Evolutionary conservation across 2,888 invertebrate genomes (phyloP), one percentile per base, ranked within the genome.

Genomic region (Bimastos eiseni): DNA sequence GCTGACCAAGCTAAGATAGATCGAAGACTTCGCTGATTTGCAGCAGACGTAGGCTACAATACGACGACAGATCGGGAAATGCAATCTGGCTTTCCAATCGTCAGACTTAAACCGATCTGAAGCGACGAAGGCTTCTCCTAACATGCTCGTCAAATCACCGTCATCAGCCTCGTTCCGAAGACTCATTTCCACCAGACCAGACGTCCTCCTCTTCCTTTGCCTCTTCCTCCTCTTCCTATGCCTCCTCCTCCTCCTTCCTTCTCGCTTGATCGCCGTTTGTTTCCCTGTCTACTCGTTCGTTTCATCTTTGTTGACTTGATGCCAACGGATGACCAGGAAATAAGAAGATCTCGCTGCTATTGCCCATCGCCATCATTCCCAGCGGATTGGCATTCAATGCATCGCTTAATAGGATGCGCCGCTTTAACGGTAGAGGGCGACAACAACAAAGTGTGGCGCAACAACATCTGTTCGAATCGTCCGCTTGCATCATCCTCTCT

Each of bases 71-170:
- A 30, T 49, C 13, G 70, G 13, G 70, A 70, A 70, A 70, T 70
- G 70, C n/a, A 70, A 70, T 70, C 70, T 70, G 70, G 30, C n/a
- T n/a, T 5, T 70, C 11, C 70, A 2, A 70, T 70, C 30, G 70
- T n/a, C 70, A 70, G 5, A n/a, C 70, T 30, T 70, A 70, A 70
- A n/a, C 70, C 70, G 70, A 70, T 70, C 70, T 8, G 70, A 70
- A n/a, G n/a, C 70, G 70, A 70, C 70, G 70, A 70, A n/a, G n/a
- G 70, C 70, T n/a, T 70, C n/a, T 70, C 30, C 70, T 70, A 11
- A 70, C 70, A 70, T 70, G 70, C 70, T 70, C n/a, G 70, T 70
- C 70, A 70, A 70, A 70, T 70, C 70, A 70, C 70, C 70, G 13
- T 70, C 70, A 70, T 70, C 70, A 70, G 70, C 30, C 70, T 8